Base-by-base conservation (phyloP, 2,113 vertebrate genomes). In the Natator depressus region DNA sequence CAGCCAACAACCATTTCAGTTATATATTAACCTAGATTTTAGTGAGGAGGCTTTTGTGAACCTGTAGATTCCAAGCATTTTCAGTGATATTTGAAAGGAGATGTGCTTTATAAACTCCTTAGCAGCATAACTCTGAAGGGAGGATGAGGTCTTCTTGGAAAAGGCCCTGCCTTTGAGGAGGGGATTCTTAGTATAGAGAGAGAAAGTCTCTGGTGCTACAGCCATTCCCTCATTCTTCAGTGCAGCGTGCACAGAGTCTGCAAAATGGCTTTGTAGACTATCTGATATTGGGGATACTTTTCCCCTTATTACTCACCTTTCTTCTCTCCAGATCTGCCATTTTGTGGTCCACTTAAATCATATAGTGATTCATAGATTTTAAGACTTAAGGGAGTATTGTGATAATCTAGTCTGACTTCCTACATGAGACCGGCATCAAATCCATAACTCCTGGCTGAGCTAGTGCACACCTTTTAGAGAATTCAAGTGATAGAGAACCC, bases 391-490 rank as follows among this genome's bases (percentile, higher is more conserved):
- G 87, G 93, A 85, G 54, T 5, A 47, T 80, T 80, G 59, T 42
- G 53, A 89, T 31, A 22, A 83, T 19, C 65, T 79, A 31, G 62
- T 75, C 27, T 87, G 72, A 76, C 38, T 46, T 92, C 54, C 31
- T 80, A 65, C 92, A 93, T 53, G 91, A 80, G 0, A 1, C 14
- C 84, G 62, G 86, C 93, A 93, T 81, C 80, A 90, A 91, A 95
- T 76, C n/a, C 54, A 86, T 38, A 93, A 92, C 27, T 92, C 47
- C 8, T 85, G 2, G 79, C 87, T 93, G 91, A 88, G 8, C 19
- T 93, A 93, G 22, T 79, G 20, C 83, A 94, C 90, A 92, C 83
- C 87, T 80, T 85, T 89, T 59, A 91, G 91, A 84, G n/a, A 94
- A 80, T 94, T 93, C 82, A 93, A 76, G 86, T 46, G 91, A 59